Base-by-base conservation (phyloP, 2,113 vertebrate species). In the Lepus timidus region DNA sequence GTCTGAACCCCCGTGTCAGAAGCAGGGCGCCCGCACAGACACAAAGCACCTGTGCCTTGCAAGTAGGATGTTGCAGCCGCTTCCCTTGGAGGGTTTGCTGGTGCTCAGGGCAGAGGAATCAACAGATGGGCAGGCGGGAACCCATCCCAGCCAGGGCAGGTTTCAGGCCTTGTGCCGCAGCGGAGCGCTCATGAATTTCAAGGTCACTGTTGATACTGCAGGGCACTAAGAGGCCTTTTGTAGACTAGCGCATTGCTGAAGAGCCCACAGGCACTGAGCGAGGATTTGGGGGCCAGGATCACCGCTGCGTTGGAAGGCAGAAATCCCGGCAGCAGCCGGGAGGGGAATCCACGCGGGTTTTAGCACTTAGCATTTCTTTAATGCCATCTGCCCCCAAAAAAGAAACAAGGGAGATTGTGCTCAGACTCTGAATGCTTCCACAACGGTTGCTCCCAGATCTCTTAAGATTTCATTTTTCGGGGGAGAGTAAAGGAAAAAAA, bases 331-430 rank as follows among this genome's bases (percentile, higher is more conserved):
- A 82, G 89, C 90, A 91, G 87, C 87, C 12, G 0, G 19, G 12
- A 22, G 20, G 13, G 20, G 16, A 85, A 36, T 3, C 83, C 80
- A 76, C 89, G 83, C 25, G 84, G 95, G 89, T 82, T 33, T 70
- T 12, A 36, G 31, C 65, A 12, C 39, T 91, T 83, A 49, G 44
- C 51, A 39, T 81, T 36, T 70, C 80, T 73, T 76, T 39, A 68
- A 61, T 65, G 82, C 90, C 93, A 88, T 97, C 96, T 94, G 90
- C 64, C 78, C 79, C 83, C 39, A 22, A 25, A 79, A 83, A 89
- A 75, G 64, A 88, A 70, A 71, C 36, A 44, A 20, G 70, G 58
- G 62, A 68, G 68, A 20, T 84, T 96, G 62, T 58, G 68, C 8
- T 97, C 27, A 83, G 33, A 29, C 55, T 74, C 27, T 80, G 81